These are phyloP conservation scores for Megaleporinus macrocephalus DNA, from an alignment of 2,113 vertebrate species.

Conservation along the genomic window DNA sequence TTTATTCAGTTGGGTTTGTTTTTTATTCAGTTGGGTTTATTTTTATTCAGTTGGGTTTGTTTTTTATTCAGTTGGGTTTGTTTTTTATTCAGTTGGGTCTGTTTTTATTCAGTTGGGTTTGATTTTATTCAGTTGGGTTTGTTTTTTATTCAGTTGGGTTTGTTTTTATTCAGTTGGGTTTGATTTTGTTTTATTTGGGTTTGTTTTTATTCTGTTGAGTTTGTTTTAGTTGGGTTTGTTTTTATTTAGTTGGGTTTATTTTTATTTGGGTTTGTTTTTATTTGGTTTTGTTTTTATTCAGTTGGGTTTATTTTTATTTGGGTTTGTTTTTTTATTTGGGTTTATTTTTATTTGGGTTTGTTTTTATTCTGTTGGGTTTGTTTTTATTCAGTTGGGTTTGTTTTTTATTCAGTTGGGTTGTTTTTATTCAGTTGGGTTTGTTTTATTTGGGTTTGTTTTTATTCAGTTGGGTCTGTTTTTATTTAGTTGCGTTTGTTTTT, in stretches of 20 bases:
- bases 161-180: neutral
- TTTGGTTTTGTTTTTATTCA: no score
- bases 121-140: neutral
- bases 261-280: no score
- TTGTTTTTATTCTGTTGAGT: neutral
- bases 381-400: neutral
- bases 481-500: neutral
- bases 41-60: no score
- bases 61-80: no score
- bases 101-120: no score
- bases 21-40: neutral
- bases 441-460: neutral
- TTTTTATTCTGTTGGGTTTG: no score
- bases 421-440: neutral
- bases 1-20: no score
- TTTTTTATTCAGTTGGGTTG: no score
- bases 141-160: no score
- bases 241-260: neutral
- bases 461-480: no score
- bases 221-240: neutral
- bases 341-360: neutral
- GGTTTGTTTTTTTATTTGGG: neutral
- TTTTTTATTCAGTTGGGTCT: neutral
- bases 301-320: neutral
- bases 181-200: neutral